Base-by-base conservation (phyloP, 2,797 vertebrate species). In the Apogon hyalosoma region DNA sequence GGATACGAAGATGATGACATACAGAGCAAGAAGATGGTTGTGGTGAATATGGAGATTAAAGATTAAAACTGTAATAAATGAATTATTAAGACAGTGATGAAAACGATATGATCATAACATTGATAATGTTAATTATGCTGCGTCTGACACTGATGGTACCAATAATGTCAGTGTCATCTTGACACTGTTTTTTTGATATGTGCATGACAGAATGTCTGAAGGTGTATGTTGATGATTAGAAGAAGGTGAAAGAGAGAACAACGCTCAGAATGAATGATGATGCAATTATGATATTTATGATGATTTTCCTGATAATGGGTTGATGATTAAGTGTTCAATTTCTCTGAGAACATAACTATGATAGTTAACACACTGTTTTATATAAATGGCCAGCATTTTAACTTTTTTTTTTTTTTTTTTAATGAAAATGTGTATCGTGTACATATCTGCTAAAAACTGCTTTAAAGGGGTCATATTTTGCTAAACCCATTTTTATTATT, bases 1-100 rank as follows among this genome's bases (percentile, higher is more conserved):
- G 53, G 69, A 18, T 47, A 47, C 46, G 33, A 19, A 73, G 62
- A 73, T 75, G 75, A 86, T 56, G 69, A 78, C 80, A 80, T 53
- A 41, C 38, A 19, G 55, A 18, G 75, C 40, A 79, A 77, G 54
- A 72, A 39, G 28, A 60, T 13, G 33, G 15, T 21, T 3, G 45
- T 16, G 43, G 75, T 64, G 33, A 45, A 52, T 53, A 64, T 49
- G 51, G 55, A 69, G 21, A 58, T 36, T 58, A 24, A 58, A 45
- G 16, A 28, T 45, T 54, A 28, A 42, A 11, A 60, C 14, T 14
- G 61, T 51, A 15, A 21, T 0, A 51, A 56, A 47, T 38, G 7
- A 40, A 49, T 68, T 16, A 80, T 68, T 46, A 49, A 48, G 15
- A 46, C 12, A 31, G 11, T 43, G 51, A 73, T 4, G n/a, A 68